Evolutionary conservation across 2,888 invertebrate species (phyloP).

Genomic region (Drosophila fulvimacula): DNA sequence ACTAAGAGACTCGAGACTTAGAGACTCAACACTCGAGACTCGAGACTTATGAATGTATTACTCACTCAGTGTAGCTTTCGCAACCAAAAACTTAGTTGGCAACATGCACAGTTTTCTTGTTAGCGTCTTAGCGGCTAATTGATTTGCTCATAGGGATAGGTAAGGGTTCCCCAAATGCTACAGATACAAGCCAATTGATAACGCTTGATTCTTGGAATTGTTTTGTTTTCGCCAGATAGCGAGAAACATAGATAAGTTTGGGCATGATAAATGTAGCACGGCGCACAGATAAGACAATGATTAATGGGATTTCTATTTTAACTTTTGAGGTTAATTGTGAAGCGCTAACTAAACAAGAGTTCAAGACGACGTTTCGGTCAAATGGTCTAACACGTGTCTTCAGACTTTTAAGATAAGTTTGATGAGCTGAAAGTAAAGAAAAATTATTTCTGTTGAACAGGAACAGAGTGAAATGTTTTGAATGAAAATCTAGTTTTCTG

Average conservation of each 20-base stretch:
- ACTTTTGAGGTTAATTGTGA: conserved; percentile 2
- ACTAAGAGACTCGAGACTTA: background rate
- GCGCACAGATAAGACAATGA: conserved; percentile 27
- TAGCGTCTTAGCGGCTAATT: conserved; percentile 21
- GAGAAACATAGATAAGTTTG: conserved; percentile 22
- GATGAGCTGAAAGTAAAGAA: background rate
- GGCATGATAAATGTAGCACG: conserved; percentile 17
- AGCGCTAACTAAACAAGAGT: background rate
- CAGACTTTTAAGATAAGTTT: background rate
- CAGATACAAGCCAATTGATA: conserved; percentile 17
- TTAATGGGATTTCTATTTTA: conserved; percentile 17
- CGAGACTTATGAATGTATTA: background rate
- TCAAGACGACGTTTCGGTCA: background rate
- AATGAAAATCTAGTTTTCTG: background rate
- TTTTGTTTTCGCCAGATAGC: conserved; percentile 9
- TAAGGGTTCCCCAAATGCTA: conserved; percentile 26
- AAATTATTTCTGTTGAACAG: background rate
- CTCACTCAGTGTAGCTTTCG: background rate
- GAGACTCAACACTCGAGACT: background rate
- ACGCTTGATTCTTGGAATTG: conserved; percentile 22
- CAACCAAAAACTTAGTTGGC: background rate
- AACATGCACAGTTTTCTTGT: conserved; percentile 6
- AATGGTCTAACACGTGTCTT: background rate
- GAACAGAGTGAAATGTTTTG: background rate
- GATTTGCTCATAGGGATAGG: conserved; percentile 46